phyloP scores from a whole-genome alignment of 2,888 invertebrate genomes.

The Celastrina argiolus region DNA sequence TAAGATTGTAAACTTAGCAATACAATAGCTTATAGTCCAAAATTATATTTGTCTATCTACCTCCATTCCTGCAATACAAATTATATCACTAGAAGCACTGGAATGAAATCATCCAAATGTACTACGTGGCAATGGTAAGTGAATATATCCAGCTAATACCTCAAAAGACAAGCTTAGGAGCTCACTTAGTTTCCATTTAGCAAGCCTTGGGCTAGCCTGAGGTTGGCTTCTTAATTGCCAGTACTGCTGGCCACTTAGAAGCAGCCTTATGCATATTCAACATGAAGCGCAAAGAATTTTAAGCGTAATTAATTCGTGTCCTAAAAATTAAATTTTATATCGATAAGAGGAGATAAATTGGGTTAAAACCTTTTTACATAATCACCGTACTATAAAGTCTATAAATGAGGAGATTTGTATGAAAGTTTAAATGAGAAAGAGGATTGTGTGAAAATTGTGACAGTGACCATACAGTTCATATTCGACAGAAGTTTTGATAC shows the following conservation, averaged over 20 bases:
- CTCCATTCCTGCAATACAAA: neutral
- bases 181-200: constrained; percentile 66
- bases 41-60: neutral
- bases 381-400: too few species aligned
- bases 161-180: constrained; percentile 55
- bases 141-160: constrained; percentile 42
- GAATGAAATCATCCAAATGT: constrained; percentile 7
- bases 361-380: neutral
- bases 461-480: too few species aligned
- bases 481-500: too few species aligned
- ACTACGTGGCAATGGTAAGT: constrained; percentile 23
- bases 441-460: too few species aligned
- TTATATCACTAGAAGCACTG: neutral
- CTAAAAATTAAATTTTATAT: neutral
- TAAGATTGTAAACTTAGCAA: too few species aligned
- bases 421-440: too few species aligned
- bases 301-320: neutral
- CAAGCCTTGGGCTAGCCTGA: constrained; percentile 59
- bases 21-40: neutral
- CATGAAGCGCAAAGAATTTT: neutral
- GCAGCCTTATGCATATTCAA: constrained; percentile 34
- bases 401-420: too few species aligned
- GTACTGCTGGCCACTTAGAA: constrained; percentile 67
- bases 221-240: constrained; percentile 73
- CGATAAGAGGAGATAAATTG: neutral